Conservation (phyloP, 37 sponge, comb jelly and placozoan species). For the Agelas oroides region DNA sequence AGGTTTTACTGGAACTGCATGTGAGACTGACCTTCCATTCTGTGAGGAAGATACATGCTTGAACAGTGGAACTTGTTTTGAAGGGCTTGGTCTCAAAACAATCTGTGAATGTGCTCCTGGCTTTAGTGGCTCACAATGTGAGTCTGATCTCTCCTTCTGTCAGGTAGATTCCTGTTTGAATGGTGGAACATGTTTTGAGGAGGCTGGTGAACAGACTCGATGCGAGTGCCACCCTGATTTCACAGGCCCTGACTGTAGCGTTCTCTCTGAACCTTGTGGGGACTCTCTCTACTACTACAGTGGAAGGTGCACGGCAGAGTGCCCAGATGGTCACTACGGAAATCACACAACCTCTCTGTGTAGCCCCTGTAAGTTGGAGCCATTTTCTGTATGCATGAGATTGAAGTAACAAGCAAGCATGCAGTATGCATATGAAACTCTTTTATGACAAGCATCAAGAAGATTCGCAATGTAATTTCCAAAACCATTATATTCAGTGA, state of each 20-base stretch:
- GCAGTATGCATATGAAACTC: too few species aligned
- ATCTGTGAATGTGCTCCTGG: slow-evolving; percentile 39
- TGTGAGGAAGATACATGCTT: not conserved
- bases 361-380: too few species aligned
- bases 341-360: too few species aligned
- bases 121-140: slow-evolving; percentile 20
- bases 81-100: not conserved
- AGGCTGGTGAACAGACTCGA: not conserved
- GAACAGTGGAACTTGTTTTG: slow-evolving; percentile 9
- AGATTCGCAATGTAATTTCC: too few species aligned
- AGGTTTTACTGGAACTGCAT: not conserved
- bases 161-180: slow-evolving; percentile 14
- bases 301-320: too few species aligned
- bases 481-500: too few species aligned
- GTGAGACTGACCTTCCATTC: not conserved
- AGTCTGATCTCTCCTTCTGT: slow-evolving; percentile 17
- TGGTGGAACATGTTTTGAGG: slow-evolving; percentile 36
- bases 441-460: too few species aligned
- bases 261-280: too few species aligned
- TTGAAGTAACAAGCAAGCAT: too few species aligned
- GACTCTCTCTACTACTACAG: too few species aligned
- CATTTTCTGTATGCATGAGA: too few species aligned
- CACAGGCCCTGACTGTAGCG: slow-evolving; percentile 3
- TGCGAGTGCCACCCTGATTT: slow-evolving; percentile 4
- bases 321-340: too few species aligned